phyloP scores from a whole-genome alignment of 2,888 invertebrate species.

The Callimorpha dominula region DNA sequence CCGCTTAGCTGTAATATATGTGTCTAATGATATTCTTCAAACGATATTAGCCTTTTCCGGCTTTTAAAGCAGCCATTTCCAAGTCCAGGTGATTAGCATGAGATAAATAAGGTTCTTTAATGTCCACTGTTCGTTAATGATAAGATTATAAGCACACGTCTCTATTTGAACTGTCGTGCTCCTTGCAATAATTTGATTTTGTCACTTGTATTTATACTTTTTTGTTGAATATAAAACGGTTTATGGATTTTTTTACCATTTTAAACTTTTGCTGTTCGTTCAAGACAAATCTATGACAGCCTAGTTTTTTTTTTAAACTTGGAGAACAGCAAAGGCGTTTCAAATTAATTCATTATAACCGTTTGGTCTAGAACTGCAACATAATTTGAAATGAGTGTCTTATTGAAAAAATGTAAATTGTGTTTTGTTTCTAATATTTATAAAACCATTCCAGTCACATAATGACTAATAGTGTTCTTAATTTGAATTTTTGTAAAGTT shows the following conservation, averaged over 20 bases:
- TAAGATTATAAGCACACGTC: not conserved
- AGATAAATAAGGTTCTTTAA: not conserved
- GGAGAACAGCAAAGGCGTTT: too few species aligned
- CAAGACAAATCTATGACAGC: too few species aligned
- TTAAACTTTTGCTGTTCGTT: too few species aligned
- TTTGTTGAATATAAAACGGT: too few species aligned
- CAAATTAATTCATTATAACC: too few species aligned
- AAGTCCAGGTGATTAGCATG: constrained; percentile 3
- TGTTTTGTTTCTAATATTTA: not conserved
- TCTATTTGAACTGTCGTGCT: too few species aligned
- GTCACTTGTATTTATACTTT: too few species aligned
- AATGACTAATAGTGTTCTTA: not conserved
- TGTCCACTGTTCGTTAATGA: not conserved
- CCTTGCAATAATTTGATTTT: too few species aligned
- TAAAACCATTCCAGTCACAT: not conserved
- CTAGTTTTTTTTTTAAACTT: too few species aligned
- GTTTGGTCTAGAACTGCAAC: too few species aligned
- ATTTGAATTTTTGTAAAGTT: not conserved
- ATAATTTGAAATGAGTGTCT: not conserved
- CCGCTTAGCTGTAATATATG: not conserved
- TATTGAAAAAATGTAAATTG: not conserved
- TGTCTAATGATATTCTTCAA: not conserved
- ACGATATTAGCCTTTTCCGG: not conserved
- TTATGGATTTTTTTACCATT: too few species aligned
- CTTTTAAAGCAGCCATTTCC: not conserved